phyloP scores from a whole-genome alignment of 2,113 vertebrate genomes.

The Trichechus manatus region DNA sequence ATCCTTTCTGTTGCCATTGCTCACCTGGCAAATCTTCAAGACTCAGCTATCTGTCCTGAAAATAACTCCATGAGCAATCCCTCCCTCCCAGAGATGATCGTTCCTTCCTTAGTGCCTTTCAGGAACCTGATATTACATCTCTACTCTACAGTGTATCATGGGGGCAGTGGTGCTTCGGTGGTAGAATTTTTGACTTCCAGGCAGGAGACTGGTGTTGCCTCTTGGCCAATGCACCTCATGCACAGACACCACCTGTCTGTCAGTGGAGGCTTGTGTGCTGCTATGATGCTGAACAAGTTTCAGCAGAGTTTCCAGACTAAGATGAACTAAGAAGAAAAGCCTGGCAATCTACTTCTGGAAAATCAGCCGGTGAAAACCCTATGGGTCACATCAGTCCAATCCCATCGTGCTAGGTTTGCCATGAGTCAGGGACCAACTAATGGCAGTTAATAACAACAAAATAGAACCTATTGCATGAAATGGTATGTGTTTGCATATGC shows the following conservation, averaged over 20 bases:
- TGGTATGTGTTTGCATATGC: not conserved
- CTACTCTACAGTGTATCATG: not conserved
- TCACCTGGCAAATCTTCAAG: not conserved
- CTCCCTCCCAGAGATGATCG: not conserved
- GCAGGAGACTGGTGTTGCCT: not conserved
- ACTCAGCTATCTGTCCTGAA: not conserved
- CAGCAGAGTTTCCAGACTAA: not conserved
- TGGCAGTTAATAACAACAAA: not conserved
- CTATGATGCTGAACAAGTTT: not conserved
- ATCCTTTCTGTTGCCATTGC: not conserved
- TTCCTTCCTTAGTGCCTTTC: too few relatives aligned
- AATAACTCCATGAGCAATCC: not conserved
- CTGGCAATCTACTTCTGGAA: not conserved
- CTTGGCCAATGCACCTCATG: not conserved
- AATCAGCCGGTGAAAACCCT: not conserved
- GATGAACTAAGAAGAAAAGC: not conserved
- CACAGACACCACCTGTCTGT: not conserved
- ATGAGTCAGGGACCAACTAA: not conserved
- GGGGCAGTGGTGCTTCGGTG: too few relatives aligned
- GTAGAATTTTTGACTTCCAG: not conserved
- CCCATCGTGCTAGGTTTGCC: not conserved
- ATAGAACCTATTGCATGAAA: not conserved
- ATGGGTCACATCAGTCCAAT: not conserved
- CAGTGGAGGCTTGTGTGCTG: not conserved
- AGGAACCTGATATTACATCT: not conserved